Evolutionary conservation across 2,888 invertebrate genomes (phyloP).

Genomic region (Amiota minor): DNA sequence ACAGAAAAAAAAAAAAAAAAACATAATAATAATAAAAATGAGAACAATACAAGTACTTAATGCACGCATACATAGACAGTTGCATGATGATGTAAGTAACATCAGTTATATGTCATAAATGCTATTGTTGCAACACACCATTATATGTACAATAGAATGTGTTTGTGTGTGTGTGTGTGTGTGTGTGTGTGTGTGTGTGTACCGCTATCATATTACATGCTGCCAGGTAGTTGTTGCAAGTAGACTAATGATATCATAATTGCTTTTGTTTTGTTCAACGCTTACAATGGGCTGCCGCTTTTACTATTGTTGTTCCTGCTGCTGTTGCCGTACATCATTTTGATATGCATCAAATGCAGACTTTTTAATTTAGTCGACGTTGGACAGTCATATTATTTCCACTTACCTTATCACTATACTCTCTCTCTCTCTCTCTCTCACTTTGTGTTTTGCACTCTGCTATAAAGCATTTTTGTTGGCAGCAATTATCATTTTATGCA

Average conservation of each 20-base stretch:
- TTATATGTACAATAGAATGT: no score
- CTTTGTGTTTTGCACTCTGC: not conserved
- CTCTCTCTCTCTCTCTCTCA: not conserved
- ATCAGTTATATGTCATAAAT: slow-evolving; percentile 23
- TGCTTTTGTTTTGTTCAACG: slow-evolving; percentile 52
- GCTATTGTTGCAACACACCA: slow-evolving; percentile 13
- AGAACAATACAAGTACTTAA: no score
- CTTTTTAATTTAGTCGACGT: slow-evolving; percentile 22
- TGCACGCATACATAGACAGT: not conserved
- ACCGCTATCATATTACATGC: slow-evolving; percentile 16
- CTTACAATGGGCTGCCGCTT: not conserved
- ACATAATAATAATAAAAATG: no score
- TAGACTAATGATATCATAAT: slow-evolving; percentile 57
- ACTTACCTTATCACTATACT: no score
- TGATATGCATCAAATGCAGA: slow-evolving; percentile 18
- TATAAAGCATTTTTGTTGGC: not conserved
- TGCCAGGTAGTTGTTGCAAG: slow-evolving; percentile 34
- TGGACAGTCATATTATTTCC: slow-evolving; percentile 9
- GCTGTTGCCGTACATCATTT: not conserved
- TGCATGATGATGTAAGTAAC: not conserved
- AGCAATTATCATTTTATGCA: slow-evolving; percentile 19
- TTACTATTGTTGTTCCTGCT: not conserved
- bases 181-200: no score
- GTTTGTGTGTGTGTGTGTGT: no score
- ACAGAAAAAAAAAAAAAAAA: no score